These are phyloP conservation scores for Anguilla anguilla DNA, from an alignment of 2,797 vertebrate genomes.

Conservation along the genomic window DNA sequence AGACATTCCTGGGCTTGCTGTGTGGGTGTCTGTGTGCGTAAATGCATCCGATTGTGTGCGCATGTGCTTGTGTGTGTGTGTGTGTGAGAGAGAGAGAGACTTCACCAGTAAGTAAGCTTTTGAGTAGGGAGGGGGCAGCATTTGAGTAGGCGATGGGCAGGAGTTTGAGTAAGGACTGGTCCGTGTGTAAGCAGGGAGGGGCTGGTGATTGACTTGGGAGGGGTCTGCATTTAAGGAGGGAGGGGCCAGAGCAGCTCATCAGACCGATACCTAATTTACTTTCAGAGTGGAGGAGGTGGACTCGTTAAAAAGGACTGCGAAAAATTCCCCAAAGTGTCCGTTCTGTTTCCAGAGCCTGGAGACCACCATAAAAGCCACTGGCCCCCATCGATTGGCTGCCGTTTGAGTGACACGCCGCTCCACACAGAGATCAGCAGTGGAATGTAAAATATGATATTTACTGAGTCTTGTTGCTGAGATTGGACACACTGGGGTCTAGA, in stretches of 20 bases:
- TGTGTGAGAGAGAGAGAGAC: background rate
- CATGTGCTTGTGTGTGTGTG: background rate
- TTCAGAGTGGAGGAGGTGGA: background rate
- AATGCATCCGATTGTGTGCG: background rate
- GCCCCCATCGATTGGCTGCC: background rate
- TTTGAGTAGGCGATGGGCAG: background rate
- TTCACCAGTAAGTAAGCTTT: background rate
- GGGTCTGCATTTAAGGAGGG: background rate
- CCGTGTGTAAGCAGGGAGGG: background rate
- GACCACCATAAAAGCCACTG: constrained; percentile 7
- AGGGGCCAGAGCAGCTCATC: background rate
- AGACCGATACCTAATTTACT: background rate
- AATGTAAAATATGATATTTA: constrained; percentile 21
- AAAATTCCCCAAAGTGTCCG: background rate
- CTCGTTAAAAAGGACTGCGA: background rate
- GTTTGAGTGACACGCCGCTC: background rate
- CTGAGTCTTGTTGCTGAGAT: background rate
- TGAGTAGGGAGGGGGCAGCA: background rate
- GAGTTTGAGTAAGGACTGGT: background rate
- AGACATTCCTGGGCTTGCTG: background rate
- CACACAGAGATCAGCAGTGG: background rate
- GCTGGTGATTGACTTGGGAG: too few species aligned
- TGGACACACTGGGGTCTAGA: background rate
- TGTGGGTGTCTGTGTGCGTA: background rate
- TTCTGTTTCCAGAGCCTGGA: background rate